phyloP scores from a whole-genome alignment of 2,113 vertebrate genomes.

The Rhinoderma darwinii region DNA sequence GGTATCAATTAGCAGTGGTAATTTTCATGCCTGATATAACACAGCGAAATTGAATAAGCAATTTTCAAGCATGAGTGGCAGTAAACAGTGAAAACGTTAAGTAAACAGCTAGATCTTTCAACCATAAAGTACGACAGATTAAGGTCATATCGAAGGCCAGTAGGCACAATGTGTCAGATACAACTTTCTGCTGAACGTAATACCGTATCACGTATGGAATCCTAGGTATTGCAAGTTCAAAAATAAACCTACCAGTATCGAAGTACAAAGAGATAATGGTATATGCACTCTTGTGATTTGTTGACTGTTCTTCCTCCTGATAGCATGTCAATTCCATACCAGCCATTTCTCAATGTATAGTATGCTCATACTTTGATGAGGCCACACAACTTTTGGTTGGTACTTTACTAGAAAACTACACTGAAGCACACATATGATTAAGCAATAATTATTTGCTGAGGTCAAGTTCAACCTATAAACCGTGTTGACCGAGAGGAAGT shows the following conservation, averaged over 20 bases:
- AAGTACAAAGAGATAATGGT: neutral
- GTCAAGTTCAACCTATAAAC: no score
- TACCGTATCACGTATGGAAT: neutral
- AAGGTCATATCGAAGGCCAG: constrained; percentile 6
- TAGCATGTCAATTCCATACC: no score
- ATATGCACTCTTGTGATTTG: neutral
- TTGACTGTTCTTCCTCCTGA: neutral
- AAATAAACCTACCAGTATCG: no score
- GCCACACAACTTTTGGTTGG: no score
- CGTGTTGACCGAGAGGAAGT: no score
- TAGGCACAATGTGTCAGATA: constrained; percentile 14
- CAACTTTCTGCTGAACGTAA: neutral
- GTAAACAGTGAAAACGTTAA: constrained; percentile 37
- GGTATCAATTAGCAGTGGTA: constrained; percentile 6
- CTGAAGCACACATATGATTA: no score
- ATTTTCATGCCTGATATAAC: neutral
- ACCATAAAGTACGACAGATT: constrained; percentile 34
- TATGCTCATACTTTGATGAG: no score
- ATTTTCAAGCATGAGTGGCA: constrained; percentile 36
- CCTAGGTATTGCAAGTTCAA: no score
- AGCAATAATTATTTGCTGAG: no score
- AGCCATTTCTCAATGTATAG: no score
- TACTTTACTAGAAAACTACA: no score
- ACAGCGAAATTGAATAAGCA: constrained; percentile 22
- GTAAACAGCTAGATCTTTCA: constrained; percentile 35